phyloP scores from a whole-genome alignment of 2,113 vertebrate genomes.

The Lontra canadensis region DNA sequence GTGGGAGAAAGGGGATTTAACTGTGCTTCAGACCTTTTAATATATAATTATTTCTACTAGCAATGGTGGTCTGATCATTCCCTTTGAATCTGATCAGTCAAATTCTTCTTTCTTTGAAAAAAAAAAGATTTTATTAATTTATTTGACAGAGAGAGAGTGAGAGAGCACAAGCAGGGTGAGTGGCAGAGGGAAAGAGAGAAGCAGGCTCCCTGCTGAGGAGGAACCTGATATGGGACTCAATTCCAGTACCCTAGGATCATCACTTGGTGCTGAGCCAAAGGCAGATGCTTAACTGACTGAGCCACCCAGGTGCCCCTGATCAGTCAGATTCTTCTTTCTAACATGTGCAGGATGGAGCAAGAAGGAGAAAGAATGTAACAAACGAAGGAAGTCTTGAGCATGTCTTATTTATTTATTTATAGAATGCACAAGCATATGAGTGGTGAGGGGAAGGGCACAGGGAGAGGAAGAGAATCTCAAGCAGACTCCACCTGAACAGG shows the following conservation, averaged over 20 bases:
- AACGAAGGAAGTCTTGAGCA: background rate
- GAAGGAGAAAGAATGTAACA: background rate
- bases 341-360: background rate
- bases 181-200: background rate
- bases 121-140: background rate
- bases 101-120: background rate
- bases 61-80: background rate
- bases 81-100: background rate
- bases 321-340: background rate
- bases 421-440: background rate
- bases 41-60: background rate
- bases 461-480: background rate
- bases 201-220: too few species aligned
- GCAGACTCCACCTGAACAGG: background rate
- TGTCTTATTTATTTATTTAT: background rate
- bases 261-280: background rate
- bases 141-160: background rate
- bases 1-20: background rate
- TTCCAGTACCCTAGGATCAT: background rate
- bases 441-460: background rate
- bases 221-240: background rate
- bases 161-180: background rate
- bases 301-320: too few species aligned
- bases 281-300: background rate
- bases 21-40: background rate